phyloP scores from a whole-genome alignment of 2,888 invertebrate genomes.

The Opisthograptis luteolata region DNA sequence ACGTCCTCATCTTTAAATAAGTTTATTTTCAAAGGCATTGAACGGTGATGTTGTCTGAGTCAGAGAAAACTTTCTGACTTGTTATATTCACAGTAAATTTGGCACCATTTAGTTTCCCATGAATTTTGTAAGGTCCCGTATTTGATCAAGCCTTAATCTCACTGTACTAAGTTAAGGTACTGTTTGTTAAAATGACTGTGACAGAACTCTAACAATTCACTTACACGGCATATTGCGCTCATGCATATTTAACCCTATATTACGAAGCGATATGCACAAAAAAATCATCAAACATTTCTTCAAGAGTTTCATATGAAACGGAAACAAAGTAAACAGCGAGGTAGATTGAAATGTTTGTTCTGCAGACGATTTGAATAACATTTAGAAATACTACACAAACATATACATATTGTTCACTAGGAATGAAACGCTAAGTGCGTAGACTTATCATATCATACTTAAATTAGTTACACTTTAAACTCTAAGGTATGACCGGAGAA shows the following conservation, averaged over 20 bases:
- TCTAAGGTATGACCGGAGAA: constrained; percentile 1
- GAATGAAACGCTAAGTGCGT: constrained; percentile 48
- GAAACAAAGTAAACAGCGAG: constrained; percentile 60
- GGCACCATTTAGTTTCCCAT: background rate
- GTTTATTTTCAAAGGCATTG: too few relatives aligned
- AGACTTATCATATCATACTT: constrained; percentile 27
- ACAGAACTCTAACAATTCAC: constrained; percentile 13
- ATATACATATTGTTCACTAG: constrained; percentile 36
- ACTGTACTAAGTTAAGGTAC: background rate
- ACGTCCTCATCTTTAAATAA: too few relatives aligned
- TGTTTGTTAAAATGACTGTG: constrained; percentile 29
- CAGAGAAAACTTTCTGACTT: too few relatives aligned
- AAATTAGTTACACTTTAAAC: constrained; percentile 34
- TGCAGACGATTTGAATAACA: constrained; percentile 36
- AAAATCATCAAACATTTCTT: constrained; percentile 42
- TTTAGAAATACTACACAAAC: constrained; percentile 29
- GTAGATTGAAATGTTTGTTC: constrained; percentile 68
- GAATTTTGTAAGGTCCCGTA: background rate
- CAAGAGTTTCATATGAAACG: constrained; percentile 49
- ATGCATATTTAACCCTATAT: constrained; percentile 47
- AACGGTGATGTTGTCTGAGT: too few relatives aligned
- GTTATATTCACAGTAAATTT: too few relatives aligned
- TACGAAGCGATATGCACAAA: constrained; percentile 42
- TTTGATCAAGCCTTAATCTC: background rate
- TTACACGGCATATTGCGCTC: constrained; percentile 36